These are phyloP conservation scores for Nothobranchius kuhntae DNA, from an alignment of 2,113 vertebrate genomes.

Conservation along the genomic window DNA sequence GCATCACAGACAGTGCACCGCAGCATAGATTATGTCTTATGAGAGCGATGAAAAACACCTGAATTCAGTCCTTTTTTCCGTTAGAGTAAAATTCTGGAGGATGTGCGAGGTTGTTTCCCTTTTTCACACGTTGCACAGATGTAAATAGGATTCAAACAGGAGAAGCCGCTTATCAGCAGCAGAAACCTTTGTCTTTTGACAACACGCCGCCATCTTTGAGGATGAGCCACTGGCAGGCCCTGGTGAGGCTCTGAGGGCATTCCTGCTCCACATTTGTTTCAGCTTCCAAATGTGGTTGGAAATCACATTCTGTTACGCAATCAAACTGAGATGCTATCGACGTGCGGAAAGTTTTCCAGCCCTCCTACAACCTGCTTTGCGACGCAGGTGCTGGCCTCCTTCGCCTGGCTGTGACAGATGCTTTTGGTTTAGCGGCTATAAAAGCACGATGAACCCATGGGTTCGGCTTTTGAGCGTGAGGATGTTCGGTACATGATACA, in stretches of 20 bases:
- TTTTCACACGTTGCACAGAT: background rate
- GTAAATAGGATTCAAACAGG: background rate
- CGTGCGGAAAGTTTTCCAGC: slow-evolving; percentile 50
- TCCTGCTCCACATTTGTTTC: slow-evolving; percentile 45
- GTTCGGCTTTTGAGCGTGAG: slow-evolving; percentile 2
- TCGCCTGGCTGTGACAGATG: slow-evolving; percentile 15
- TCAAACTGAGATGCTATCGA: slow-evolving; percentile 47
- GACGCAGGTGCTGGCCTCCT: slow-evolving; percentile 58
- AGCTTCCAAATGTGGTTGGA: slow-evolving; percentile 62
- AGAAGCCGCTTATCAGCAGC: background rate
- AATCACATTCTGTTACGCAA: slow-evolving; percentile 70
- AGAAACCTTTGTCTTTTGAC: background rate
- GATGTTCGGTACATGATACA: background rate
- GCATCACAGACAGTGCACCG: slow-evolving; percentile 67
- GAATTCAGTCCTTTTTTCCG: slow-evolving; percentile 42
- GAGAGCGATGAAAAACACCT: slow-evolving; percentile 41
- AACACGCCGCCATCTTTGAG: background rate
- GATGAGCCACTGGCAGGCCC: background rate
- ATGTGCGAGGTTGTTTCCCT: slow-evolving; percentile 5
- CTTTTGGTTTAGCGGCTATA: background rate
- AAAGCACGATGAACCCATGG: background rate
- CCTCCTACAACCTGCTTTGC: slow-evolving; percentile 17
- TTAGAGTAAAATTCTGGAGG: slow-evolving; percentile 18
- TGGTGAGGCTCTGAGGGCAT: slow-evolving; percentile 33
- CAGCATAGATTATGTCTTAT: slow-evolving; percentile 30